Conservation (phyloP, 2,113 vertebrate species). For the Pelecanoides urinatrix region DNA sequence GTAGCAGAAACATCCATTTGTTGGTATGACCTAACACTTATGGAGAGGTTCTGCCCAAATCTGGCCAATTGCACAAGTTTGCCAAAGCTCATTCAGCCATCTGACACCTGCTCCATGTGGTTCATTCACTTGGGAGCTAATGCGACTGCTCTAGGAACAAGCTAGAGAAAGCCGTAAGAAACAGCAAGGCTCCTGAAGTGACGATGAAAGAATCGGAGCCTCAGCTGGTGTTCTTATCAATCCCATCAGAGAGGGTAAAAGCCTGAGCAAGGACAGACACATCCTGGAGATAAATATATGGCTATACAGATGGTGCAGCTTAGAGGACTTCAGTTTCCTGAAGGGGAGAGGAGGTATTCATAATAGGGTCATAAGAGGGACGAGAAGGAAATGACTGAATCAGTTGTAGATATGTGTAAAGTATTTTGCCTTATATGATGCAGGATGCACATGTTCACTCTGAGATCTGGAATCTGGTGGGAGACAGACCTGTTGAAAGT, state of each 20-base stretch:
- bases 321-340: slow-evolving; percentile 49
- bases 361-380: slow-evolving; percentile 38
- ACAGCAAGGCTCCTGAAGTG: not conserved
- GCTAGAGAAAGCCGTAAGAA: not conserved
- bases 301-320: slow-evolving; percentile 45
- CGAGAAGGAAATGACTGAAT: slow-evolving; percentile 55
- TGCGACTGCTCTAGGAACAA: not conserved
- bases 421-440: slow-evolving; percentile 6
- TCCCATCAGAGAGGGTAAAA: not conserved
- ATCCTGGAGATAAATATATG: slow-evolving; percentile 58
- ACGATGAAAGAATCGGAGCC: not conserved
- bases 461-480: slow-evolving; percentile 27
- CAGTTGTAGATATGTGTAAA: not conserved
- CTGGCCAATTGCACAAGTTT: not conserved
- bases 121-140: not conserved
- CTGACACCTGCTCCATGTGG: not conserved
- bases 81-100: not conserved
- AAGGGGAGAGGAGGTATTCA: slow-evolving; percentile 4
- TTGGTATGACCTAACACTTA: not conserved
- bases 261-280: slow-evolving; percentile 40
- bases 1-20: not conserved
- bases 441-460: slow-evolving; percentile 58
- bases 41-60: not conserved
- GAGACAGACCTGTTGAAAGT: slow-evolving; percentile 6
- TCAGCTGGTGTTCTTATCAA: slow-evolving; percentile 45